Evolutionary conservation across 2,888 invertebrate species (phyloP).

Genomic region (Petrolisthes cinctipes): DNA sequence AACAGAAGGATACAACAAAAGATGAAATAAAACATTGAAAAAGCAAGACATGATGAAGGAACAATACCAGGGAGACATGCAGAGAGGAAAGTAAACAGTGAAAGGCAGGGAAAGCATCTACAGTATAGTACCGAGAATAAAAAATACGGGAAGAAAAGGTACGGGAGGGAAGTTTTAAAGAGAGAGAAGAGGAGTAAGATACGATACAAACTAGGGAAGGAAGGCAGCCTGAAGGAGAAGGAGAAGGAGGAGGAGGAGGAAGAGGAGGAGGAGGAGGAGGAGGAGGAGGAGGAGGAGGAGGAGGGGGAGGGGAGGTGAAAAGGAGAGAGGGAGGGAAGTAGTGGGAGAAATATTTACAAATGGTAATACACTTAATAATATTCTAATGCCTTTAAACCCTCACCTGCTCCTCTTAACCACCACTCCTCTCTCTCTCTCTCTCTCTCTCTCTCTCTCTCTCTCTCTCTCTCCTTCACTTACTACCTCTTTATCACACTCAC

Average conservation of each 20-base stretch:
- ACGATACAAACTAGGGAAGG: neutral
- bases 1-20: too few relatives aligned
- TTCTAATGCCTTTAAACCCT: neutral
- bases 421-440: neutral
- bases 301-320: neutral
- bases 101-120: too few relatives aligned
- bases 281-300: neutral
- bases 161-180: neutral
- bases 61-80: too few relatives aligned
- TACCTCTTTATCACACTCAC: constrained; percentile 2
- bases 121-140: too few relatives aligned
- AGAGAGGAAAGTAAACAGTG: too few relatives aligned
- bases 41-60: too few relatives aligned
- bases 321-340: neutral
- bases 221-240: neutral
- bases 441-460: constrained; percentile 10
- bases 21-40: too few relatives aligned
- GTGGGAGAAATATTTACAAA: neutral
- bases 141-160: neutral
- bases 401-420: neutral
- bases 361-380: neutral
- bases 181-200: neutral
- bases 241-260: neutral
- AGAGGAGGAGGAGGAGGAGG: neutral
- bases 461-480: neutral